A percentile compares a stretch with the other conserved stretches of the same genome.
Conservation (phyloP, 2,113 vertebrate genomes). For the Hippopotamus amphibius region DNA sequence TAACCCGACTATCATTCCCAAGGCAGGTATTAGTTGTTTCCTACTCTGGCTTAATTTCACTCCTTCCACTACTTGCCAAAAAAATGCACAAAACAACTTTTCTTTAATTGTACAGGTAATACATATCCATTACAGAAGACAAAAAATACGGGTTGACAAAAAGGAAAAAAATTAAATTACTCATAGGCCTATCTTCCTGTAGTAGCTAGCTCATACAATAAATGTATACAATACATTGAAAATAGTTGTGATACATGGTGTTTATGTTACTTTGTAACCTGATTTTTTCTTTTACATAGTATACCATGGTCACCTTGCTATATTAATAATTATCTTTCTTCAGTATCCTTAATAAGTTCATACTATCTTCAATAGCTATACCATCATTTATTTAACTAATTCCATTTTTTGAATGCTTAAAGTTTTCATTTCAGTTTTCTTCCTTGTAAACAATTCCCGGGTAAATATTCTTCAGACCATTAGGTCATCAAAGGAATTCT, state of each 20-base stretch:
- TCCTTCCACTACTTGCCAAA: neutral
- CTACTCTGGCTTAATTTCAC: conserved; percentile 17
- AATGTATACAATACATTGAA: neutral
- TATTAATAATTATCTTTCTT: neutral
- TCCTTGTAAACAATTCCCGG: neutral
- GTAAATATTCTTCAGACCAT: conserved; percentile 7
- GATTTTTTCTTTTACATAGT: conserved; percentile 10
- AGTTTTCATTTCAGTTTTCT: conserved; percentile 34
- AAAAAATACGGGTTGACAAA: neutral
- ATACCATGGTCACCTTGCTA: neutral
- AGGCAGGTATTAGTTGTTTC: neutral
- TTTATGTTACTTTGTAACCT: conserved; percentile 20
- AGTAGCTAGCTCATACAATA: neutral
- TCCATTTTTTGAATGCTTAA: conserved; percentile 26
- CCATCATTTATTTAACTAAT: conserved; percentile 4
- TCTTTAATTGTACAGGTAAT: neutral
- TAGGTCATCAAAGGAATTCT: neutral
- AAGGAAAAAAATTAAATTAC: neutral
- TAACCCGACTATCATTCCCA: neutral
- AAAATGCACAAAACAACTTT: neutral
- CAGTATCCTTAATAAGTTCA: neutral
- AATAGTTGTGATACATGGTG: neutral
- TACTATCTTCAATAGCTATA: neutral
- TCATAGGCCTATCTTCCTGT: neutral
- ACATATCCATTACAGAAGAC: neutral